Evolutionary conservation across 2,797 vertebrate species (phyloP).

Genomic region (Trachurus trachurus): DNA sequence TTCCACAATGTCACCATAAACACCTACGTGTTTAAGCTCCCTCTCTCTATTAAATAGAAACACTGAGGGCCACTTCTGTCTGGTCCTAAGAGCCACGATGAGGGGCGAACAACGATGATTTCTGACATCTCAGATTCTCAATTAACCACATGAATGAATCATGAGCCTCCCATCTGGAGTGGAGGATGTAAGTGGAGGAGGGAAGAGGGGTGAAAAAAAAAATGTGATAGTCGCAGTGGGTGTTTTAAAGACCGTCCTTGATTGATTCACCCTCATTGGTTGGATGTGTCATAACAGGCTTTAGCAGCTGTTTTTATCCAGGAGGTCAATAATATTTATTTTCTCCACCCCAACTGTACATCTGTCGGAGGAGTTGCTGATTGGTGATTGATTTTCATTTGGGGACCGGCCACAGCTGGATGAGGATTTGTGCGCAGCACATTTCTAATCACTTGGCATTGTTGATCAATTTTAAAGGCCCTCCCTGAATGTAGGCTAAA

Average conservation of each 20-base stretch:
- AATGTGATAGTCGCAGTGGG: conserved; percentile 52
- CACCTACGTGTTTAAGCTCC: conserved; percentile 26
- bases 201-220: conserved; percentile 4
- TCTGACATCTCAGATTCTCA: conserved; percentile 55
- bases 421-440: conserved; percentile 33
- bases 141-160: conserved; percentile 73
- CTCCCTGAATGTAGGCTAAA: conserved; percentile 62
- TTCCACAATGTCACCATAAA: conserved; percentile 7
- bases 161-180: conserved; percentile 65
- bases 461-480: conserved; percentile 40
- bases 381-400: conserved; percentile 57
- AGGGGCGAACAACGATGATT: conserved; percentile 12
- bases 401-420: background rate
- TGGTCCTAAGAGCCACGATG: conserved; percentile 31
- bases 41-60: conserved; percentile 29
- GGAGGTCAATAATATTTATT: conserved; percentile 51
- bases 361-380: conserved; percentile 27
- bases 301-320: conserved; percentile 35
- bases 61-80: conserved; percentile 47
- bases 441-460: conserved; percentile 47
- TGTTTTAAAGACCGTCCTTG: conserved; percentile 64
- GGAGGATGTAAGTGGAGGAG: conserved; percentile 25
- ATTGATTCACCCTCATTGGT: conserved; percentile 24
- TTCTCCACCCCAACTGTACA: conserved; percentile 19
- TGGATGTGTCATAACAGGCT: conserved; percentile 31